Conservation (phyloP, 2,888 invertebrate genomes). For the Daptonema setosum region DNA sequence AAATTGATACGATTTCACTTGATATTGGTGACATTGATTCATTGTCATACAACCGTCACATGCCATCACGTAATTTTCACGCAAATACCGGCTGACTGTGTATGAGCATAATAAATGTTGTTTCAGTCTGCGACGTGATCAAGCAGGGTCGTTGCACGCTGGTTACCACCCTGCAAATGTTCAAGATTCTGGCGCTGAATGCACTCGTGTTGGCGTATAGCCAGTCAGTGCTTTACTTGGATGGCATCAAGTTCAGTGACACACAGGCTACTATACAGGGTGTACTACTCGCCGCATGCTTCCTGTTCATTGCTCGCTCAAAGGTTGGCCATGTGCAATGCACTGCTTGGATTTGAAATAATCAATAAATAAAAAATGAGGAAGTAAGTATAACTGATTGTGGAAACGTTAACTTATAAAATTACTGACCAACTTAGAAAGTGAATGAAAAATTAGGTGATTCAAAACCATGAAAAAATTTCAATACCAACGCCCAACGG, state of each 20-base stretch:
- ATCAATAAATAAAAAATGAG: too few relatives aligned
- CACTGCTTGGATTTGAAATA: too few relatives aligned
- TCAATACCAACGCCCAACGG: too few relatives aligned
- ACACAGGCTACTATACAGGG: conserved; percentile 93
- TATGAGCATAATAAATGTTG: too few relatives aligned
- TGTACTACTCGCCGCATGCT: conserved; percentile 76
- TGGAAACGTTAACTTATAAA: too few relatives aligned
- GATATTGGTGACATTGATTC: too few relatives aligned
- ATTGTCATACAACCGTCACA: too few relatives aligned
- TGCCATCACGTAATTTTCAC: too few relatives aligned
- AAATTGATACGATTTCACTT: too few relatives aligned
- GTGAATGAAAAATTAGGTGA: not conserved
- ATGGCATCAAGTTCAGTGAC: conserved; percentile 91
- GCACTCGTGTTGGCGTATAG: conserved; percentile 80
- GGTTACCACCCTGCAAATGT: conserved; percentile 98
- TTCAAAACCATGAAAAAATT: not conserved
- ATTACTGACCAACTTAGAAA: too few relatives aligned
- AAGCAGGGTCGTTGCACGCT: conserved; percentile 97
- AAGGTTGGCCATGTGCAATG: conserved; percentile 43
- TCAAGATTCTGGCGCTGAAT: conserved; percentile 92
- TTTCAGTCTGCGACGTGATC: conserved; percentile 86
- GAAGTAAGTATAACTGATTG: too few relatives aligned
- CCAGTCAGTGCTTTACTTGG: conserved; percentile 91
- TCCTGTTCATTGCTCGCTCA: conserved; percentile 88
- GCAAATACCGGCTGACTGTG: too few relatives aligned